A percentile compares a stretch with the other conserved stretches of the same genome.
These are phyloP conservation scores for Sinelater perroti DNA, from an alignment of 2,888 invertebrate genomes.

Conservation along the genomic window DNA sequence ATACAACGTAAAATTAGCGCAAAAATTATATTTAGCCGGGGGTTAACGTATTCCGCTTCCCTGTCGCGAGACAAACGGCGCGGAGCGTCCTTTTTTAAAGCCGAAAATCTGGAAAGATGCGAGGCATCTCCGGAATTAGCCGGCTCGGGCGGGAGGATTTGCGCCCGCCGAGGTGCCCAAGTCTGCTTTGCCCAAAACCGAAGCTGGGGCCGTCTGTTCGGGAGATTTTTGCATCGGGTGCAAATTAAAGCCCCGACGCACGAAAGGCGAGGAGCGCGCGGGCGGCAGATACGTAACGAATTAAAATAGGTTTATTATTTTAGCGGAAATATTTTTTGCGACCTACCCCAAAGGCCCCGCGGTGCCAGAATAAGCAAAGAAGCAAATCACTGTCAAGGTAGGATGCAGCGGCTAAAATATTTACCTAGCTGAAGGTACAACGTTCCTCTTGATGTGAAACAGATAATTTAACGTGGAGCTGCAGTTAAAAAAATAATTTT, in stretches of 20 bases:
- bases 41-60: constrained; percentile 30
- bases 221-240: too few species aligned
- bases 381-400: constrained; percentile 19
- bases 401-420: constrained; percentile 1
- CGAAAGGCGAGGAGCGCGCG: too few species aligned
- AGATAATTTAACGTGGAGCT: too few species aligned
- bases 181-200: too few species aligned
- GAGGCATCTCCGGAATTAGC: constrained; percentile 33
- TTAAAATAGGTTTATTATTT: constrained; percentile 53
- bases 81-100: constrained; percentile 27
- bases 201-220: too few species aligned
- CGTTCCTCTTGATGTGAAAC: neutral
- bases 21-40: constrained; percentile 32
- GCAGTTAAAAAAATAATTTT: too few species aligned
- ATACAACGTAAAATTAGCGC: constrained; percentile 15
- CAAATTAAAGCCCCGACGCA: too few species aligned
- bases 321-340: constrained; percentile 45
- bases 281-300: too few species aligned
- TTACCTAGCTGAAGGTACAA: constrained; percentile 3
- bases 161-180: too few species aligned
- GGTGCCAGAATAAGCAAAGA: constrained; percentile 23
- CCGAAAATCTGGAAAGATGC: constrained; percentile 33
- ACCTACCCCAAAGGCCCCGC: constrained; percentile 43
- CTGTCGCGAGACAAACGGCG: constrained; percentile 28
- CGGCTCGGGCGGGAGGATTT: constrained; percentile 27